Base-by-base conservation (phyloP, 2,113 vertebrate species). In the Taxidea taxus region DNA sequence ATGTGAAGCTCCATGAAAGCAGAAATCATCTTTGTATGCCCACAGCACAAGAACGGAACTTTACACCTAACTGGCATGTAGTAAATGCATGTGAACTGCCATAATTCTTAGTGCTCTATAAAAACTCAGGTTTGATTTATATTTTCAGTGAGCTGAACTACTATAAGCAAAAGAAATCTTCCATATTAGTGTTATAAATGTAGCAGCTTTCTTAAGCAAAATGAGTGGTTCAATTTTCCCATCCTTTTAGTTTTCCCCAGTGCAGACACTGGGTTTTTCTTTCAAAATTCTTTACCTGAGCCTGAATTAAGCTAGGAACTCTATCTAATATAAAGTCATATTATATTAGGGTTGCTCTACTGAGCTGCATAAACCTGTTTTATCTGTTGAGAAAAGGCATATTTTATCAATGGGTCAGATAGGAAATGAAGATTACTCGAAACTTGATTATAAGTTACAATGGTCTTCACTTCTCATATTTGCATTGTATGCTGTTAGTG, bases 401-500 rank as follows among this genome's bases (percentile, higher is more conserved):
- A 75, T 64, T 97, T 97, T 92, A 95, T 80, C 70, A 93, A 68
- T 74, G 34, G 66, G 20, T 96, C 77, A 96, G 77, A 77, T 2
- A 96, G 87, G 95, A 97, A 97, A 97, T 74, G 25, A 96, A 95
- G 87, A 96, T 39, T 39, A 95, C 47, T 87, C 60, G 90, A 91
- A 95, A 96, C 81, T 3, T 96, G 90, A 88, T 75, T 96, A 90
- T 75, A 78, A 95, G 56, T 97, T 94, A 60, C 88, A 95, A 49
- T 25, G 16, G 39, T 66, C 80, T 89, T 95, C 42, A 91, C 54
- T 96, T 94, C 70, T 88, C 54, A 87, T 56, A 97, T 95, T 94
- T 93, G 62, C 34, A 93, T 83, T 37, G 87, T 95, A 97, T 42
- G 16, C 62, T 96, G 37, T 42, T 95, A n/a, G 49, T 51, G 93